phyloP scores from a whole-genome alignment of 2,797 vertebrate genomes.

The Sebastes oblongus region DNA sequence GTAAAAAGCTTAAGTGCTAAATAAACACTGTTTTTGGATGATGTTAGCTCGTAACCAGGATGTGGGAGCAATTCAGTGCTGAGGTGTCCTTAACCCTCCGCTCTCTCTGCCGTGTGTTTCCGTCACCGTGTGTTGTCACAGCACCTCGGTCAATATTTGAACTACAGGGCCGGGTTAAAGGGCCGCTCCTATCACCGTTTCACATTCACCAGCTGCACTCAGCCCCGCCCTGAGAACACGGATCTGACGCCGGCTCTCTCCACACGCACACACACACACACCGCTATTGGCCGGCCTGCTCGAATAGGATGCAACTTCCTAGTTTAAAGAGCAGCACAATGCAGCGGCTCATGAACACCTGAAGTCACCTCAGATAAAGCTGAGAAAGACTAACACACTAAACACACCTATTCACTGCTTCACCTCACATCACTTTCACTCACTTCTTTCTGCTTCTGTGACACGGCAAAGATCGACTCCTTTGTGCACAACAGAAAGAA shows the following conservation, averaged over 20 bases:
- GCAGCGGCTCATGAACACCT: background rate
- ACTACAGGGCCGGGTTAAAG: slow-evolving; percentile 56
- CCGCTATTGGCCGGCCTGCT: background rate
- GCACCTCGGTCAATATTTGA: slow-evolving; percentile 81
- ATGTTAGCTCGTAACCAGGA: slow-evolving; percentile 44
- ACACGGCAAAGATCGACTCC: background rate
- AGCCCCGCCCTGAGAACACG: slow-evolving; percentile 78
- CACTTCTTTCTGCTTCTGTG: background rate
- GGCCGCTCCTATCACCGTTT: slow-evolving; percentile 63
- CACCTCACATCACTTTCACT: background rate
- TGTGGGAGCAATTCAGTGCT: slow-evolving; percentile 58
- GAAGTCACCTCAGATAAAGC: slow-evolving; percentile 11
- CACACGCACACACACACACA: background rate
- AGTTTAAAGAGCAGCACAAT: background rate
- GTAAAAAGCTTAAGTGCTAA: background rate
- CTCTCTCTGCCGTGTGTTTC: background rate
- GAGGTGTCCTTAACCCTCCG: slow-evolving; percentile 76
- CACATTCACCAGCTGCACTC: slow-evolving; percentile 59
- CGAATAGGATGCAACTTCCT: slow-evolving; percentile 41
- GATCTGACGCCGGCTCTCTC: slow-evolving; percentile 59
- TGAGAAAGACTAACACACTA: slow-evolving; percentile 1
- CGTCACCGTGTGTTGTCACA: slow-evolving; percentile 37
- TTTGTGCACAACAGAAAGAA: too few relatives aligned
- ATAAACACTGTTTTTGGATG: background rate
- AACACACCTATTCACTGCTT: background rate